Base-by-base conservation (phyloP, 2,797 vertebrate species). In the Myotis pilosus region DNA sequence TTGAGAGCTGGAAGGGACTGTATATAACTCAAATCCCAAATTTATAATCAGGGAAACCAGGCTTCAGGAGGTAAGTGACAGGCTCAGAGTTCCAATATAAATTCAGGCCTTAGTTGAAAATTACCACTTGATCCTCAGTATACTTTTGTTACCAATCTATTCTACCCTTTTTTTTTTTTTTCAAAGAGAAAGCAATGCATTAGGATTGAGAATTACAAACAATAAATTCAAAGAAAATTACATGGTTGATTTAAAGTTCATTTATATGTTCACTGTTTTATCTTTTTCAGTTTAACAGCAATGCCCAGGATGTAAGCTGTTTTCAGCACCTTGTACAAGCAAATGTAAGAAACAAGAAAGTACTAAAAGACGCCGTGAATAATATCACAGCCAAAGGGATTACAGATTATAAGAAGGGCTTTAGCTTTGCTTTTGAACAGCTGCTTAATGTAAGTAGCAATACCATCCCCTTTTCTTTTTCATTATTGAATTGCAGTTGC, bases 261-360 rank as follows among this genome's bases (percentile, higher is more conserved):
- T 89, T 87, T 97, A 0, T 68, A 38, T 93, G 0, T 88, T 89
- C 92, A 93, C 16, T 41, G 68, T 84, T 55, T 79, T 44, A 44
- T 91, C 57, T 96, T 75, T 97, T 94, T 20, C 97, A 99, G 99
- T 99, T 99, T 97, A 99, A 99, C 98, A 99, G 99, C 89, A 98
- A 99, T 78, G 99, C 99, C 95, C 99, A 99, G 94, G 99, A 99
- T 15, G 99, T 99, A 33, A 99, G 99, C 66, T 99, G 99, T 96
- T 99, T 99, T 91, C 98, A 99, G 95, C 99, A 99, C 94, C 99
- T 99, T 96, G 99, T 99, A 91, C 99, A 99, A 97, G 99, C 99
- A 90, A 99, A 99, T 13, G 99, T 99, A 82, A 99, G 99, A 96
- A 99, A 99, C 98, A 99, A 99, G 98, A 99, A 99, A 98, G 98